A percentile compares a stretch with the other conserved stretches of the same genome.
phyloP scores from a whole-genome alignment of 37 sponge, comb jelly and placozoan species.

The Tethya wilhelma region DNA sequence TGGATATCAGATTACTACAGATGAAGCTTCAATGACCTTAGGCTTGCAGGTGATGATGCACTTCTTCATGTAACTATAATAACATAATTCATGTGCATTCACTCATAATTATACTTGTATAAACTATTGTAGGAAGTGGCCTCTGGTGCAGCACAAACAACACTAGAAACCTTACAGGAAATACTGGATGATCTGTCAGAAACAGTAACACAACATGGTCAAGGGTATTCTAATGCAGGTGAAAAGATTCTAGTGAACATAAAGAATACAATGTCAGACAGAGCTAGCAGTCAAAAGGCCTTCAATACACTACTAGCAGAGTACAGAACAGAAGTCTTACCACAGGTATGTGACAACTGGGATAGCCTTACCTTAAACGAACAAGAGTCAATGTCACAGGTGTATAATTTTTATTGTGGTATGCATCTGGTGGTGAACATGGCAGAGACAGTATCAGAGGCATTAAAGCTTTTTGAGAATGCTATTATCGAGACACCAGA shows the following conservation, averaged over 20 bases:
- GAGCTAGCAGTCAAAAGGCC: background rate
- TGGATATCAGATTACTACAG: background rate
- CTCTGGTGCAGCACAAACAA: background rate
- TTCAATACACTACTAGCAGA: background rate
- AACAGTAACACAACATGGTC: background rate
- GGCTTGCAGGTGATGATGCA: background rate
- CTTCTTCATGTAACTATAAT: no score
- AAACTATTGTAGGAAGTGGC: background rate
- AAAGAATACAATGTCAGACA: background rate
- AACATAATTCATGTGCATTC: no score
- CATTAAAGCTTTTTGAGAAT: background rate
- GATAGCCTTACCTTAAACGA: background rate
- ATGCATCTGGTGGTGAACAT: background rate
- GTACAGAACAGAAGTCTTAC: background rate
- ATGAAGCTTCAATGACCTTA: background rate
- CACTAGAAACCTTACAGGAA: background rate
- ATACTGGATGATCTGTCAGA: background rate
- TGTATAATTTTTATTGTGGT: background rate
- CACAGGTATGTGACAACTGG: background rate
- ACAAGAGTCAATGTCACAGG: background rate
- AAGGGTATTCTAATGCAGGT: background rate
- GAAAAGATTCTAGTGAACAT: background rate
- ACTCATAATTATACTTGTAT: no score
- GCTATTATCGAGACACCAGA: background rate
- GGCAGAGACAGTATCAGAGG: background rate